Evolutionary conservation across 2,113 vertebrate species (phyloP).

Genomic region (Apeltes quadracus): DNA sequence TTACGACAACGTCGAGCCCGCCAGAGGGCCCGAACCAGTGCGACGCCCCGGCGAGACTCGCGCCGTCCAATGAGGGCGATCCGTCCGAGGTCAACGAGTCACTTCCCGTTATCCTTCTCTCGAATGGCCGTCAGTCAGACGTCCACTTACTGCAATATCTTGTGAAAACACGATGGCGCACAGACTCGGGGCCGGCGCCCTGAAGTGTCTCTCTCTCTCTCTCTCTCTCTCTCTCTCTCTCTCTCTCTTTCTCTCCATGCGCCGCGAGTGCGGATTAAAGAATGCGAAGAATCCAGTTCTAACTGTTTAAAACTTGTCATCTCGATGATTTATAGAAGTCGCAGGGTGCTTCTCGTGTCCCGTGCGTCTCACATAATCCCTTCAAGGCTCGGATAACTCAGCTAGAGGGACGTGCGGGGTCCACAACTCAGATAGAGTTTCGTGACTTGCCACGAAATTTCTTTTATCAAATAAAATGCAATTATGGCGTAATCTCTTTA

Average conservation of each 20-base stretch:
- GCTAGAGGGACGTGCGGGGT: constrained; percentile 43
- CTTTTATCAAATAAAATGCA: constrained; percentile 66
- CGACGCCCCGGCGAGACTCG: constrained; percentile 54
- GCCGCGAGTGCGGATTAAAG: constrained; percentile 49
- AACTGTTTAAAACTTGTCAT: constrained; percentile 71
- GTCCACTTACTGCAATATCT: constrained; percentile 67
- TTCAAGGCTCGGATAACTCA: constrained; percentile 64
- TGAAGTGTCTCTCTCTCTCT: constrained; percentile 58
- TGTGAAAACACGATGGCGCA: constrained; percentile 61
- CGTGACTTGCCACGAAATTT: constrained; percentile 60
- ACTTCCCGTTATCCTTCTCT: constrained; percentile 64
- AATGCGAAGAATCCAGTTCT: constrained; percentile 66
- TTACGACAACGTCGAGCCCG: constrained; percentile 54
- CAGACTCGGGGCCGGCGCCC: constrained; percentile 53
- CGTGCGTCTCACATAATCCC: constrained; percentile 62
- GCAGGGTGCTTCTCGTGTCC: constrained; percentile 57
- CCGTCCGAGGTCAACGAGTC: constrained; percentile 62
- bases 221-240: constrained; percentile 44
- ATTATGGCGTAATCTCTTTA: constrained; percentile 61
- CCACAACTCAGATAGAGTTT: constrained; percentile 63
- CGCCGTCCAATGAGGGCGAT: constrained; percentile 55
- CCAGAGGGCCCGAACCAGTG: constrained; percentile 56
- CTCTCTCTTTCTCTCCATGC: too few species aligned
- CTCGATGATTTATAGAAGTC: constrained; percentile 71
- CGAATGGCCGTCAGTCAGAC: constrained; percentile 66